These are phyloP conservation scores for Ellobium chinense DNA, from an alignment of 2,888 invertebrate species.

Conservation along the genomic window DNA sequence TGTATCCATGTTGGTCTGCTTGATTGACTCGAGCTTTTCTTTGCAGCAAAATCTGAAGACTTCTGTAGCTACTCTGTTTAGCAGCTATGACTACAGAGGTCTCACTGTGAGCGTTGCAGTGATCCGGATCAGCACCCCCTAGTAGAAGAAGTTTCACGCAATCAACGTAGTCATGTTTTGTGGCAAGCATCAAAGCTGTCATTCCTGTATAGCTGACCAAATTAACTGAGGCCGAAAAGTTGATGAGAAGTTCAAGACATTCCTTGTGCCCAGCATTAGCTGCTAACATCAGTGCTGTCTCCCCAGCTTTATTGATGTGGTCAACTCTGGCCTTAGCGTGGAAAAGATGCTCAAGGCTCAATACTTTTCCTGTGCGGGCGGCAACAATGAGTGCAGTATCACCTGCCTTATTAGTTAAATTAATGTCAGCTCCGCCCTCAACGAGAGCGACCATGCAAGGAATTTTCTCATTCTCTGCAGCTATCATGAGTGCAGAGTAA, in stretches of 20 bases:
- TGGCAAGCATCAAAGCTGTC: not conserved
- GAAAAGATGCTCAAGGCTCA: not conserved
- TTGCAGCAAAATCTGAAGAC: not conserved
- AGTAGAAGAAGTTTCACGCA: not conserved
- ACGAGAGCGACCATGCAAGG: not conserved
- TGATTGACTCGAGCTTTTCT: not conserved
- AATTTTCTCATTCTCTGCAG: not conserved
- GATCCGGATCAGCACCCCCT: not conserved
- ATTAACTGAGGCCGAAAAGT: not conserved
- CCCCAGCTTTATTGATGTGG: not conserved
- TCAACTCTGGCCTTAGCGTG: not conserved
- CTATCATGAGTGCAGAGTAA: not conserved
- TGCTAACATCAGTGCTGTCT: not conserved
- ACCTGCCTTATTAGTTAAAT: not conserved
- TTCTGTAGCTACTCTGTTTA: not conserved
- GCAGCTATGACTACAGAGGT: not conserved
- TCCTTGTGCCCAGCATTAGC: not conserved
- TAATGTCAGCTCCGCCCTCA: not conserved
- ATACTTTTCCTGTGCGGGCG: not conserved
- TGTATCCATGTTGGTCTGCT: not conserved
- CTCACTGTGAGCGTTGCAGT: not conserved
- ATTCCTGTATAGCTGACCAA: not conserved
- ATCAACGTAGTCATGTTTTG: not conserved
- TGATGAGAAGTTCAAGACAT: not conserved
- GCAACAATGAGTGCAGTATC: not conserved